phyloP scores from a whole-genome alignment of 2,888 invertebrate species.

The Plagodis dolabraria region DNA sequence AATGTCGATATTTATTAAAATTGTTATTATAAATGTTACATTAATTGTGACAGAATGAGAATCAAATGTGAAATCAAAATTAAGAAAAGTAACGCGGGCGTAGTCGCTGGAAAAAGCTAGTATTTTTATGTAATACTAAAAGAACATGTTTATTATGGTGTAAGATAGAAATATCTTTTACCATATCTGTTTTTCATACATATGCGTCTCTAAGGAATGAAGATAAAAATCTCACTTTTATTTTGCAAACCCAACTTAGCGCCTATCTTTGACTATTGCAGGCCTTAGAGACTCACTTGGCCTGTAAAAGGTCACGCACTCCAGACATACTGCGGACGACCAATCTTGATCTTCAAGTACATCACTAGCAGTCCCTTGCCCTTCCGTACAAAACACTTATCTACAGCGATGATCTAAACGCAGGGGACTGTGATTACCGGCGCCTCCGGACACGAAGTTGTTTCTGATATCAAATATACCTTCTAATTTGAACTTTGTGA shows the following conservation, averaged over 20 bases:
- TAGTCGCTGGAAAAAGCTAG: too few relatives aligned
- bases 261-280: slow-evolving; percentile 28
- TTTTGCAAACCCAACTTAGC: slow-evolving; percentile 1
- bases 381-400: slow-evolving; percentile 62
- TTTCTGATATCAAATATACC: slow-evolving; percentile 51
- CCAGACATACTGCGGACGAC: slow-evolving; percentile 10
- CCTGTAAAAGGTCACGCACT: slow-evolving; percentile 30
- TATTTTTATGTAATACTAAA: too few relatives aligned
- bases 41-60: too few relatives aligned
- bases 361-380: slow-evolving; percentile 29
- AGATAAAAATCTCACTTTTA: slow-evolving; percentile 1
- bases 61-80: too few relatives aligned
- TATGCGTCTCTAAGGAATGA: too few relatives aligned
- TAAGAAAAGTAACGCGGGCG: too few relatives aligned
- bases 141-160: too few relatives aligned
- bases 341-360: slow-evolving; percentile 15
- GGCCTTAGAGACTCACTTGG: slow-evolving; percentile 43
- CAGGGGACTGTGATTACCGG: slow-evolving; percentile 65
- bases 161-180: too few relatives aligned
- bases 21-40: too few relatives aligned
- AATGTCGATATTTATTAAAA: too few relatives aligned
- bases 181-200: too few relatives aligned
- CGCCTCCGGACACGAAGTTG: slow-evolving; percentile 70
- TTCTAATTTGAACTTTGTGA: slow-evolving; percentile 12
- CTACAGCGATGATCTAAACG: slow-evolving; percentile 70